phyloP scores from a whole-genome alignment of 1,140 invertebrate species.

The Trichogramma pretiosum region DNA sequence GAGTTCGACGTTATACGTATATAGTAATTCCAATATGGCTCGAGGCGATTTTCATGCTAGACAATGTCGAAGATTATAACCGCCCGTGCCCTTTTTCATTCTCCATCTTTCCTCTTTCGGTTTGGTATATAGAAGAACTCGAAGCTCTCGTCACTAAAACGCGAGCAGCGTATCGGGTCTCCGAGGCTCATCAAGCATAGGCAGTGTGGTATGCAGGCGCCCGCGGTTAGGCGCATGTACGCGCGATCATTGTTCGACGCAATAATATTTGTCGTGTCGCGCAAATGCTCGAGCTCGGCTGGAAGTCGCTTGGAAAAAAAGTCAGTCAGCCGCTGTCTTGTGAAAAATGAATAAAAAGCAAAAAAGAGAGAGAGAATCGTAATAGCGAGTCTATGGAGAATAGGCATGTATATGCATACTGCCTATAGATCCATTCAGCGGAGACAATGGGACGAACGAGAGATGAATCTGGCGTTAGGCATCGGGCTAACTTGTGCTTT shows the following conservation, averaged over 20 bases:
- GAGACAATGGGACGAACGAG: constrained; percentile 39
- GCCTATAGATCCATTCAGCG: constrained; percentile 37
- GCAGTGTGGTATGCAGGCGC: no score
- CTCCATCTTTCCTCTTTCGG: no score
- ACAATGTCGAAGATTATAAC: constrained; percentile 44
- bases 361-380: constrained; percentile 35
- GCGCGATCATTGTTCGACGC: constrained; percentile 45
- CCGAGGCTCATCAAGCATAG: no score
- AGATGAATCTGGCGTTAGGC: constrained; percentile 42
- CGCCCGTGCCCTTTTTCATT: constrained; percentile 6
- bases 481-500: no score
- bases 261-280: constrained; percentile 44
- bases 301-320: no score
- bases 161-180: no score
- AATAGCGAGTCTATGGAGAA: background rate
- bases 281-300: constrained; percentile 31
- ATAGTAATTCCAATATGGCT: constrained; percentile 37
- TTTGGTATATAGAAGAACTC: no score
- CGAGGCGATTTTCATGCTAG: constrained; percentile 31
- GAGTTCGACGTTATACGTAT: constrained; percentile 27
- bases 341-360: constrained; percentile 17
- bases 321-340: no score
- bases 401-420: background rate
- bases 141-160: no score
- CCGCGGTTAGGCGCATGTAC: constrained; percentile 1